Evolutionary conservation across 2,888 invertebrate genomes (phyloP), one percentile per base, ranked within the genome.

Genomic region (Leucoptera coffeella): DNA sequence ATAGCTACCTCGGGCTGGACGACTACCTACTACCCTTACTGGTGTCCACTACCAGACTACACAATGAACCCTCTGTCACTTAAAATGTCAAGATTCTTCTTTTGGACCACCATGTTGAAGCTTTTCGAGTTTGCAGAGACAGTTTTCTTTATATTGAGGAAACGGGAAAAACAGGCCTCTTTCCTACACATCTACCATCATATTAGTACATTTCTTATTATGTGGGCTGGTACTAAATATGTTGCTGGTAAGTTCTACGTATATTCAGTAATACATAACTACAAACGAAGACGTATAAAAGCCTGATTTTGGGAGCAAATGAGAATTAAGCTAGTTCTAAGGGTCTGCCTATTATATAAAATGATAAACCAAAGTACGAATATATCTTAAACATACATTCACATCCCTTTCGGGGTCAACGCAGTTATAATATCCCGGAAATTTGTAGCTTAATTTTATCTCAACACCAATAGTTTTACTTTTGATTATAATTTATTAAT

Each of bases 161-260:
- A 84, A 50, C 85, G 80, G 45, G 64, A 76, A 31, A 74, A 73
- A 23, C 86, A 86, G 55, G 78, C 82, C 4, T 77, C 85, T 1
- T 77, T 75, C 33, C 55, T 86, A 23, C 86, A 86, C 38, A 55
- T 86, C 2, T 85, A 85, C 42, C 86, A 86, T 52, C 86, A 86
- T 36, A 53, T 74, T 25, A 65, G 75, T 25, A 74, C 82, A 1
- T 45, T 80, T 17, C 42, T 72, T 8, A 55, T 84, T 3, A 48
- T 75, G 1, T 85, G 82, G 77, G 35, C 74, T 1, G 74, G 59
- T 2, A 61, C 75, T 19, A 82, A 79, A 57, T 78, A 74, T 41
- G 65, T 78, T 33, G 75, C 79, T 60, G 83, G 85, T 85, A 59
- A 41, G 62, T 22, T 4, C 2, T 10, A 10, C n/a, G n/a, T n/a